Percentiles rank a stretch among this genome's conserved stretches.
Conservation (phyloP, 2,797 vertebrate species). For the Sebastes kiyomatsui region DNA sequence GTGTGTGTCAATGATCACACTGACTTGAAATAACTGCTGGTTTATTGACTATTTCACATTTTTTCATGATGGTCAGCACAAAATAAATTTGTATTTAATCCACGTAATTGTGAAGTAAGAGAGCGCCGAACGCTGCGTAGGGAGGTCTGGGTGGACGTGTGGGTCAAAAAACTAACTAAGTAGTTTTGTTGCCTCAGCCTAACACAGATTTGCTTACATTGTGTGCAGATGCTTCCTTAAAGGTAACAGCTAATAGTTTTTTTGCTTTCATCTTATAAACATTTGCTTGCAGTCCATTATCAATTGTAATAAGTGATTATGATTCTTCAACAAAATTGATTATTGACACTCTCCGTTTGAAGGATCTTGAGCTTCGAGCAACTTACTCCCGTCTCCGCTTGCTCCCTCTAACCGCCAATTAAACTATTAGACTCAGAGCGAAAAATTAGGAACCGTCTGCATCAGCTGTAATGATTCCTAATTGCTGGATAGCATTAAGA, state of each 20-base stretch:
- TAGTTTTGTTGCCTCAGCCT: no score
- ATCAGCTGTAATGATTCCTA: conserved; percentile 50
- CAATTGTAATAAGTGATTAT: not conserved
- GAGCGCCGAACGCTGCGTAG: no score
- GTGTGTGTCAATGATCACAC: no score
- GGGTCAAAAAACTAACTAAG: no score
- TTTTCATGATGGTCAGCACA: no score
- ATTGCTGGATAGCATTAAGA: conserved; percentile 55
- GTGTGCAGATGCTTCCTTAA: not conserved
- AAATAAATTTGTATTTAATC: no score
- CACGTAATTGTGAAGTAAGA: no score
- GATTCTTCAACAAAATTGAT: not conserved
- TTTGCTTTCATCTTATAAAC: not conserved
- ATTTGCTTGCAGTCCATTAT: not conserved
- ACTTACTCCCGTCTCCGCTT: not conserved
- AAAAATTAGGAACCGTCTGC: conserved; percentile 31
- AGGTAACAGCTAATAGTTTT: not conserved
- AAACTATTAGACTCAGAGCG: conserved; percentile 45
- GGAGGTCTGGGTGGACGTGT: no score
- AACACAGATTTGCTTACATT: not conserved
- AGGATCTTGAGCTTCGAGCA: not conserved
- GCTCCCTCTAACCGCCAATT: conserved; percentile 22
- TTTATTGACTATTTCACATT: no score
- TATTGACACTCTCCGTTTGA: conserved; percentile 2
- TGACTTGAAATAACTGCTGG: no score